These are phyloP conservation scores for Pygmarrhopalites habei DNA, from an alignment of 1,140 invertebrate genomes.

Conservation along the genomic window DNA sequence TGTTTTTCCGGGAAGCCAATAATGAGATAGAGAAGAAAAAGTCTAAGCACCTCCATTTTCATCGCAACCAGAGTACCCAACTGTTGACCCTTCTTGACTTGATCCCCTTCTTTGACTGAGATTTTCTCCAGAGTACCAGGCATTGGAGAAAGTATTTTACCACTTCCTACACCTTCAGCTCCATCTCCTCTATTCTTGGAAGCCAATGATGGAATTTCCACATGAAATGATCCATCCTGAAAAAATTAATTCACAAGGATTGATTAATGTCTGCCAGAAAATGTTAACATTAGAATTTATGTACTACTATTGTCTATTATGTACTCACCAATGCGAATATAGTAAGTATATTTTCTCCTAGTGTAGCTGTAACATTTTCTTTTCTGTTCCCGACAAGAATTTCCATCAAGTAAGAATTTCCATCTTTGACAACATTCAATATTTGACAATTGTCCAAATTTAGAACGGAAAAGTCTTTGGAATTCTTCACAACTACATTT, in stretches of 20 bases:
- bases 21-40: no score
- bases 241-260: slow-evolving; percentile 40
- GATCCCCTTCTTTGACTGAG: slow-evolving; percentile 66
- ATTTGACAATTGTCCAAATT: slow-evolving; percentile 10
- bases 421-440: slow-evolving; percentile 15
- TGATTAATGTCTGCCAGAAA: neutral
- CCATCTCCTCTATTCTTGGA: slow-evolving; percentile 43
- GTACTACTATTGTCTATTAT: no score
- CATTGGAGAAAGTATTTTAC: slow-evolving; percentile 76
- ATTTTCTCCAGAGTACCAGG: slow-evolving; percentile 92
- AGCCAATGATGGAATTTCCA: slow-evolving; percentile 42
- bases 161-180: slow-evolving; percentile 41
- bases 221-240: slow-evolving; percentile 50
- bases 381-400: slow-evolving; percentile 21
- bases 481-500: neutral
- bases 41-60: slow-evolving; percentile 93
- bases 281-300: no score
- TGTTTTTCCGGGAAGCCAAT: neutral
- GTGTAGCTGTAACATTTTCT: slow-evolving; percentile 17
- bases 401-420: slow-evolving; percentile 27
- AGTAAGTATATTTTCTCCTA: slow-evolving; percentile 23
- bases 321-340: slow-evolving; percentile 31
- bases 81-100: slow-evolving; percentile 73
- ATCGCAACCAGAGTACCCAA: slow-evolving; percentile 91
- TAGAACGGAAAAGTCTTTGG: neutral